phyloP scores from a whole-genome alignment of 2,888 invertebrate genomes.

The Spodoptera exigua region DNA sequence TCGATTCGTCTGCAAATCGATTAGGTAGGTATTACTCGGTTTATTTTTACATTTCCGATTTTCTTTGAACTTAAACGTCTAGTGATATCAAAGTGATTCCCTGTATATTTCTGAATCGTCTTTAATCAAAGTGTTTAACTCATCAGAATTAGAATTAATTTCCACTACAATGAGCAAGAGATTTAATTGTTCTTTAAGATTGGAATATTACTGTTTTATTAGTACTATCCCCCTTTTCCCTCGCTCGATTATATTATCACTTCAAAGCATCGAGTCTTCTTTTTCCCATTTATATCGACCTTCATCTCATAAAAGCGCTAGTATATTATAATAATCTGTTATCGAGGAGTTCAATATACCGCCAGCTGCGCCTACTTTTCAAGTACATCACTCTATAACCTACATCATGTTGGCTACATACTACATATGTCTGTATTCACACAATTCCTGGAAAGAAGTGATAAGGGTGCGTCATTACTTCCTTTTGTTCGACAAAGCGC shows the following conservation, averaged over 20 bases:
- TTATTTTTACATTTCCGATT: conserved; percentile 26
- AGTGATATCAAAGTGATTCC: conserved; percentile 1
- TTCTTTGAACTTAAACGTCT: conserved; percentile 21
- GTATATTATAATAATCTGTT: not conserved
- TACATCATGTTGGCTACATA: not conserved
- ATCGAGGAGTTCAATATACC: conserved; percentile 2
- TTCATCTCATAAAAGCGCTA: no score
- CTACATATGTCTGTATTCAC: conserved; percentile 18
- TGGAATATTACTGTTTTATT: not conserved
- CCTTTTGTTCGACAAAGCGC: conserved; percentile 36
- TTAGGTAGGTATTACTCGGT: conserved; percentile 1
- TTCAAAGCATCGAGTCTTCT: no score
- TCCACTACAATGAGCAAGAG: conserved; percentile 2
- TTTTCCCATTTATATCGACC: no score
- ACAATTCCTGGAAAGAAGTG: conserved; percentile 30
- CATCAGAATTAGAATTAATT: not conserved
- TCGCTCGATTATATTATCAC: no score
- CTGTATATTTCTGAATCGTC: conserved; percentile 13
- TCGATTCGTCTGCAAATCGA: conserved; percentile 27
- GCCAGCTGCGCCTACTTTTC: not conserved
- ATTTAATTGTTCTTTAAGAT: not conserved
- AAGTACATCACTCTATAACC: conserved; percentile 16
- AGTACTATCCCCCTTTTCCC: no score
- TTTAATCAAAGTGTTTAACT: conserved; percentile 11
- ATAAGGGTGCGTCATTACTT: conserved; percentile 34